A percentile compares a stretch with the other conserved stretches of the same genome.
These are phyloP conservation scores for Spatulosminthurus flaviceps DNA, from an alignment of 2,888 invertebrate genomes.

Conservation along the genomic window DNA sequence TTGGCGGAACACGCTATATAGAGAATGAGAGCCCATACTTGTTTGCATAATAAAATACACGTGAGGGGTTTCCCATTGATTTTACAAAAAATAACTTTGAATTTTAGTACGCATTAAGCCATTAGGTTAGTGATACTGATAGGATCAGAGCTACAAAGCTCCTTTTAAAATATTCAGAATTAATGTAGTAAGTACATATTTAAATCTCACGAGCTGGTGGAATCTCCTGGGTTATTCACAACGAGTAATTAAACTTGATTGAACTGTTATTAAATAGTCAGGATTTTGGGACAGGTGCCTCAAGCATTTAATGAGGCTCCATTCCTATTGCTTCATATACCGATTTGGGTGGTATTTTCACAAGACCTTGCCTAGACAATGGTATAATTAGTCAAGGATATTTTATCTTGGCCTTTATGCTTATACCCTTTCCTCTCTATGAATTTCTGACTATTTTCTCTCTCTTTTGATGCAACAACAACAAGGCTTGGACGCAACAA, in stretches of 20 bases:
- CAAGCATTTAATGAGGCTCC: not conserved
- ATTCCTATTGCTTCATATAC: not conserved
- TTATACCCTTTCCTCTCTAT: not conserved
- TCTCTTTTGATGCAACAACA: too few species aligned
- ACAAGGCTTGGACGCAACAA: too few species aligned
- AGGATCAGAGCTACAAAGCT: too few species aligned
- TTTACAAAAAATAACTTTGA: too few species aligned
- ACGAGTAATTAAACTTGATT: conserved; percentile 31
- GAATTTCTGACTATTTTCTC: too few species aligned
- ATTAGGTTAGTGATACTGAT: too few species aligned
- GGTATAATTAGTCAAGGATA: not conserved
- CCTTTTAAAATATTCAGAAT: not conserved
- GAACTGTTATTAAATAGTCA: conserved; percentile 22
- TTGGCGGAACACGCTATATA: not conserved
- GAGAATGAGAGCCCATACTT: too few species aligned
- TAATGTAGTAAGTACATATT: too few species aligned
- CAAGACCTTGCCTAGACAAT: too few species aligned
- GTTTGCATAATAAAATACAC: not conserved
- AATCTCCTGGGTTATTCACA: not conserved
- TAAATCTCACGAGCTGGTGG: not conserved
- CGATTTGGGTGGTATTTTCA: conserved; percentile 22
- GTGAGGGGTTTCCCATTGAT: too few species aligned
- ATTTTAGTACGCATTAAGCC: not conserved
- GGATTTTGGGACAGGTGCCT: too few species aligned
- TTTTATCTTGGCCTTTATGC: not conserved